Evolutionary conservation across 2,888 invertebrate genomes (phyloP).

Genomic region (Dugesia japonica): DNA sequence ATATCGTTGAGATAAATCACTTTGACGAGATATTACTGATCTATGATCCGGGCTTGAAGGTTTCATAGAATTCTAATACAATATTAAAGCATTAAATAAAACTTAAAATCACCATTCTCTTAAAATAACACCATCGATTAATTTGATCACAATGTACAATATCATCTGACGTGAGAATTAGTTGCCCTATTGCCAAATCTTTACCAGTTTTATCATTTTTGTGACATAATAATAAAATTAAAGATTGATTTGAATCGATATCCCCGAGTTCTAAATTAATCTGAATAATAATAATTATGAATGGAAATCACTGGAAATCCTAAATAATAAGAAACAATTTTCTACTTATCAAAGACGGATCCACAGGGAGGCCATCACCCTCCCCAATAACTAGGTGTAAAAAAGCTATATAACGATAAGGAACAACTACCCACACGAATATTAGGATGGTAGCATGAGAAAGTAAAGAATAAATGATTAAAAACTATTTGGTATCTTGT

Average conservation of each 20-base stretch:
- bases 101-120: not conserved
- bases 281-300: too few relatives aligned
- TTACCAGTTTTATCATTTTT: conserved; percentile 10
- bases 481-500: too few relatives aligned
- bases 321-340: too few relatives aligned
- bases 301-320: too few relatives aligned
- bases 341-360: too few relatives aligned
- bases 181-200: not conserved
- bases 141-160: conserved; percentile 1
- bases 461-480: too few relatives aligned
- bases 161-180: not conserved
- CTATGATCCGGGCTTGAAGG: not conserved
- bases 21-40: not conserved
- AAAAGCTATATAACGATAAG: too few relatives aligned
- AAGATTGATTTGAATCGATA: not conserved
- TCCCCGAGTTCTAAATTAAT: not conserved
- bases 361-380: too few relatives aligned
- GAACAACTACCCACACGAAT: too few relatives aligned
- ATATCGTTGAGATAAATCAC: conserved; percentile 3
- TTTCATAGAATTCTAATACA: not conserved
- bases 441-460: too few relatives aligned
- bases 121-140: not conserved
- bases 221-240: not conserved
- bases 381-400: too few relatives aligned
- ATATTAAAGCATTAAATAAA: too few relatives aligned